These are phyloP conservation scores for Pitangus sulphuratus DNA, from an alignment of 2,797 vertebrate species.

Conservation along the genomic window DNA sequence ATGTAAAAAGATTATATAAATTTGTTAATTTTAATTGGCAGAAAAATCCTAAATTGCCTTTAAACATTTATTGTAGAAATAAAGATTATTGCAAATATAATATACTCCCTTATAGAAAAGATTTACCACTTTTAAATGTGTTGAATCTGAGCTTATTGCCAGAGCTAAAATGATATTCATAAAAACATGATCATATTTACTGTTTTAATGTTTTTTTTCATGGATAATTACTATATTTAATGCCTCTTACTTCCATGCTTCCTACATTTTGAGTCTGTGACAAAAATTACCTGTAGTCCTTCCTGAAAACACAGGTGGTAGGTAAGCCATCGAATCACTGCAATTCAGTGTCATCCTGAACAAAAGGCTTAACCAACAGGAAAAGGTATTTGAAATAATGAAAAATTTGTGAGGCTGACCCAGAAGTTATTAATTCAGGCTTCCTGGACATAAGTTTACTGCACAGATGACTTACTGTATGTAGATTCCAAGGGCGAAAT, in stretches of 20 bases:
- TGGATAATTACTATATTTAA: conserved; percentile 66
- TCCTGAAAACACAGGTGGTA: conserved; percentile 37
- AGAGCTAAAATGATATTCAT: conserved; percentile 15
- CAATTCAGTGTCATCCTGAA: not conserved
- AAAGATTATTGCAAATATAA: not conserved
- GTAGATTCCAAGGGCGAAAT: conserved; percentile 25
- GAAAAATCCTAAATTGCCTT: not conserved
- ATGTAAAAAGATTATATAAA: not conserved
- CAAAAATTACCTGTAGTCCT: conserved; percentile 51
- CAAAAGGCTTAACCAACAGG: conserved; percentile 19
- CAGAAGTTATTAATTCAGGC: conserved; percentile 44
- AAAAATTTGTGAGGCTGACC: conserved; percentile 4
- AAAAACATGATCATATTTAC: conserved; percentile 43
- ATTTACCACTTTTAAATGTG: not conserved
- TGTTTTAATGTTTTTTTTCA: conserved; percentile 63
- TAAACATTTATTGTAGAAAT: not conserved
- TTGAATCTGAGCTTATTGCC: not conserved
- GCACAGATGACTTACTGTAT: not conserved
- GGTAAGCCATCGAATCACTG: not conserved
- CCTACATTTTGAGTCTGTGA: conserved; percentile 64
- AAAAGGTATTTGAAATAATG: conserved; percentile 24
- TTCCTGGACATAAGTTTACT: not conserved
- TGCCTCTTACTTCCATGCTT: conserved; percentile 38
- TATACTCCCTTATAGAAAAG: not conserved
- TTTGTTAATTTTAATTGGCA: not conserved